Percentiles rank a stretch among this genome's conserved stretches.
These are phyloP conservation scores for Synaphobranchus kaupii DNA, from an alignment of 2,797 vertebrate genomes.

Conservation along the genomic window DNA sequence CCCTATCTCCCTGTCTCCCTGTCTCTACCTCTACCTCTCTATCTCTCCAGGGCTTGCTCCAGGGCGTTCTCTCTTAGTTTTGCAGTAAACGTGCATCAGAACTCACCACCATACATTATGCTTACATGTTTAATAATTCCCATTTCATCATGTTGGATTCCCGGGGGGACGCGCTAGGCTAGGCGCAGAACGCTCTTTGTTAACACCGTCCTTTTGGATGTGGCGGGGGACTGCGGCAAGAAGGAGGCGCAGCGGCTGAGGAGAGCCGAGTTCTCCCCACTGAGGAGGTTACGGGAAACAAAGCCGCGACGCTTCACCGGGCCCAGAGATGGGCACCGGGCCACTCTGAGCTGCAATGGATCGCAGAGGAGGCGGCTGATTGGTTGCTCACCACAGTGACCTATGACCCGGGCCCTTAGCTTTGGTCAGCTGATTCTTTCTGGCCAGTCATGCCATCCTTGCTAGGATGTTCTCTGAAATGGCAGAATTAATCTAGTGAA, in stretches of 20 bases:
- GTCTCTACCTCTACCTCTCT: background rate
- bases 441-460: background rate
- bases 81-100: background rate
- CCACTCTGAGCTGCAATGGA: background rate
- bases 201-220: background rate
- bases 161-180: background rate
- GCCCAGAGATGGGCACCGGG: background rate
- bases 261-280: background rate
- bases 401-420: constrained; percentile 21
- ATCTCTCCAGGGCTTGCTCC: background rate
- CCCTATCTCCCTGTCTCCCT: background rate
- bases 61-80: background rate
- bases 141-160: background rate
- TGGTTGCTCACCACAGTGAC: background rate
- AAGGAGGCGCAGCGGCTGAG: background rate
- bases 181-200: background rate
- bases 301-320: background rate
- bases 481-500: background rate
- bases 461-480: background rate
- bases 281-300: background rate
- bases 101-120: background rate
- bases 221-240: background rate
- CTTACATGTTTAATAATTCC: constrained; percentile 5
- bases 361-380: background rate
- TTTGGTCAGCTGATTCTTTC: background rate